These are phyloP conservation scores for Mycetomoellerius zeteki DNA, from an alignment of 1,140 invertebrate genomes.

Conservation along the genomic window DNA sequence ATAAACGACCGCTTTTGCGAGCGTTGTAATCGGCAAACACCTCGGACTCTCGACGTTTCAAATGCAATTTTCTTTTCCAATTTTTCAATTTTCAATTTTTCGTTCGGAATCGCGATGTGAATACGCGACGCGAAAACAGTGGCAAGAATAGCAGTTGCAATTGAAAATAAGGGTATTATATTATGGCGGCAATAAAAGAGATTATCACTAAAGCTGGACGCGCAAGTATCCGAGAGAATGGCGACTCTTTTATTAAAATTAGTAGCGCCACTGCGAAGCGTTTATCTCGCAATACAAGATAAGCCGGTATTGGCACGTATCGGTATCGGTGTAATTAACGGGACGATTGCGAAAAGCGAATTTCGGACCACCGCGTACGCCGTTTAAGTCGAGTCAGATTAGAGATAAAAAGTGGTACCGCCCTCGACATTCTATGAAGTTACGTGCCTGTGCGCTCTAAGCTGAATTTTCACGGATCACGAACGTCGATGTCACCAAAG, in stretches of 20 bases:
- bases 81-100: neutral
- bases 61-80: neutral
- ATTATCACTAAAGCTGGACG: constrained; percentile 13
- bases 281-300: constrained; percentile 6
- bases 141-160: neutral
- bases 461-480: constrained; percentile 55
- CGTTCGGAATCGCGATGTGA: neutral
- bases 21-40: neutral
- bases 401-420: constrained; percentile 41
- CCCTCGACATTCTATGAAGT: constrained; percentile 42
- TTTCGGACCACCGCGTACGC: constrained; percentile 10
- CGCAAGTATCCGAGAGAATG: neutral
- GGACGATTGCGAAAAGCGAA: constrained; percentile 5
- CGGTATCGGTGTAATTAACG: constrained; percentile 22
- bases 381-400: constrained; percentile 35
- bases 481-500: constrained; percentile 46
- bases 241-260: constrained; percentile 48
- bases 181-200: constrained; percentile 27
- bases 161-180: constrained; percentile 12
- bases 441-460: constrained; percentile 38
- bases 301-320: constrained; percentile 25
- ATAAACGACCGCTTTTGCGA: constrained; percentile 19
- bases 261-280: constrained; percentile 14
- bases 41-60: neutral
- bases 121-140: constrained; percentile 1